Percentiles rank a stretch among this genome's conserved stretches.
Evolutionary conservation across 64 coral and sea anemone genomes (phyloP).

Genomic region (Stichodactyla helianthus): DNA sequence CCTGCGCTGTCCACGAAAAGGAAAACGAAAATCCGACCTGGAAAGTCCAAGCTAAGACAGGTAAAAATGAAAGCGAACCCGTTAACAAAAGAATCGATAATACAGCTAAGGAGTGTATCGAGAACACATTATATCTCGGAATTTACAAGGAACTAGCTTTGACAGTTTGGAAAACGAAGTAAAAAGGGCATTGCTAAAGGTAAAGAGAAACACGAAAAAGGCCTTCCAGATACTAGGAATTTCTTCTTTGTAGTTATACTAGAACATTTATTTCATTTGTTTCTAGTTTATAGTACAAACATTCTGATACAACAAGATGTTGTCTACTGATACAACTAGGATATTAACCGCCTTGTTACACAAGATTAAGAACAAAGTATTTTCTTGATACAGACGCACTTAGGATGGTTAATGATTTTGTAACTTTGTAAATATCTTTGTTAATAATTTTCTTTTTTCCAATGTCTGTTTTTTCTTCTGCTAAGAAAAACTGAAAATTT

Average conservation of each 20-base stretch:
- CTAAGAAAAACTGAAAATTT: too few relatives aligned
- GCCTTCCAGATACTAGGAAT: background rate
- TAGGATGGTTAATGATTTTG: too few relatives aligned
- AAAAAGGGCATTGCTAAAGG: background rate
- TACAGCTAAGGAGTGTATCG: background rate
- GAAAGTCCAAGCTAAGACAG: background rate
- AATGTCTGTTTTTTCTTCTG: too few relatives aligned
- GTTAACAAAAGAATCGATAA: background rate
- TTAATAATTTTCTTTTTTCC: too few relatives aligned
- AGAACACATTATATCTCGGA: background rate
- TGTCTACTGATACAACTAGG: too few relatives aligned
- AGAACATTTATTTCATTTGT: too few relatives aligned
- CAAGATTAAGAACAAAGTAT: too few relatives aligned
- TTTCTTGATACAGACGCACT: too few relatives aligned
- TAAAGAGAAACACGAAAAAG: background rate
- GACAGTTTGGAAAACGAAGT: background rate
- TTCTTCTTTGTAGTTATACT: background rate
- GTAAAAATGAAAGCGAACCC: background rate
- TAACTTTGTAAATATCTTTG: too few relatives aligned
- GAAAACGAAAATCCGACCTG: background rate
- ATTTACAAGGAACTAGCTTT: background rate
- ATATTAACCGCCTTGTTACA: too few relatives aligned
- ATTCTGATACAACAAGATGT: too few relatives aligned
- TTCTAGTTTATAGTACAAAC: too few relatives aligned
- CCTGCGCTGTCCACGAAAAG: background rate